Evolutionary conservation across 2,888 invertebrate species (phyloP), one percentile per base, ranked within the genome.

Genomic region (Antheraea assamensis): DNA sequence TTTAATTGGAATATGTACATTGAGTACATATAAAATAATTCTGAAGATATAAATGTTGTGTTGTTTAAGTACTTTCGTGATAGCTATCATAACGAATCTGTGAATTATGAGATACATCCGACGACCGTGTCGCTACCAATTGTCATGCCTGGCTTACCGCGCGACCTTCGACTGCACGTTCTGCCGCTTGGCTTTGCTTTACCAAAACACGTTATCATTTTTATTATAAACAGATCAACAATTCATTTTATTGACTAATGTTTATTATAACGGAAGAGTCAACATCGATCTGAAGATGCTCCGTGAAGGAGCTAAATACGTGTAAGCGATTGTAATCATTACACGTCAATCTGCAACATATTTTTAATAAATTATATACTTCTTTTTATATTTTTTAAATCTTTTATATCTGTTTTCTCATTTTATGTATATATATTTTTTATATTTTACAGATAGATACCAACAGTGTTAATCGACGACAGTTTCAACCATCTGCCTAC

Each of bases 71-170:
- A 30, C 30, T 27, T 27, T 64, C 17, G 5, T 30, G 27, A 68
- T 68, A 68, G 13, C 31, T n/a, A n/a, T 68, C 35, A 68, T 68
- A 68, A 31, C n/a, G 68, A 68, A 68, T 66, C 30, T 66, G 31
- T 31, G 66, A 66, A 24, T 58, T 58, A 58, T 5, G 24, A 13
- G 58, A 58, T 64, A 64, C 15, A 10, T 35, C n/a, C 10, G 31
- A n/a, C 68, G 35, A 35, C 68, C 68, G 68, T 68, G 31, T 68
- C 68, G 68, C 68, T 68, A n/a, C 21, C 35, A 35, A 68, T 68
- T 68, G 21, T 68, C 35, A 68, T 35, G 68, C 35, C 35, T 35
- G 35, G 68, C 35, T 68, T 68, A 35, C 35, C 21, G 15, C 31
- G 17, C 35, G 68, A 7, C 68, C 68, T 68, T 68, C 68, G 3